Evolutionary conservation across 30 jellyfish, hydroid and myxozoan species (phyloP), one percentile per base, ranked within the genome.

Genomic region (Turritopsis rubra): DNA sequence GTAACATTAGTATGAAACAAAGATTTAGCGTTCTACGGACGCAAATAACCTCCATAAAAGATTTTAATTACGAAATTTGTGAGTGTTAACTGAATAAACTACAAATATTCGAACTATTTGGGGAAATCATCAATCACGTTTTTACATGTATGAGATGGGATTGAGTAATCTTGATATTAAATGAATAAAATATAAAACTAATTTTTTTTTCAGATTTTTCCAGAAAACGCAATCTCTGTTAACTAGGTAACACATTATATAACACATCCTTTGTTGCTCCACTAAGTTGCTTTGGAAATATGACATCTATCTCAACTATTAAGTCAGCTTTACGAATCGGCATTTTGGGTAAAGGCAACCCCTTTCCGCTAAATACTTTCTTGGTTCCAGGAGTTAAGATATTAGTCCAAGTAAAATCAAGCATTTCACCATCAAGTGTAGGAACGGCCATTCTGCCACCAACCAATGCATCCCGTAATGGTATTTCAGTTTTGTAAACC

Each of bases 401-500:
- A 18, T 87, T 91, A 70, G 24, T 54, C 24, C 83, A 72, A 4
- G 84, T 72, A 4, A 91, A 21, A 22, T 65, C 74, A 21, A 73
- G 20, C 22, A 22, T 53, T 28, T 66, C 60, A 1, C 92, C 97
- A 79, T 66, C 72, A 18, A 91, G 75, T 0, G 90, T 65, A 41
- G 95, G 95, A 4, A 91, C 79, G 20, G 88, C 53, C 28, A 84
- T 54, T 8, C 28, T 54, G 20, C 91, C 93, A 0, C 97, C 97
- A 91, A 96, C 87, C 21, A 91, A 70, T 24, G 97, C 97, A 81
- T 91, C 97, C 0, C 96, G 89, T 13, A 91, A 77, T 80, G 91
- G 66, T 24, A 91, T 41, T 28, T 81, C 75, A 29, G 91, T 87
- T 24, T 75, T 84, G 75, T 77, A 87, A 20, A 86, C 1, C 18